Conservation (phyloP, 2,113 vertebrate genomes). For the Rhagologus leucostigma region DNA sequence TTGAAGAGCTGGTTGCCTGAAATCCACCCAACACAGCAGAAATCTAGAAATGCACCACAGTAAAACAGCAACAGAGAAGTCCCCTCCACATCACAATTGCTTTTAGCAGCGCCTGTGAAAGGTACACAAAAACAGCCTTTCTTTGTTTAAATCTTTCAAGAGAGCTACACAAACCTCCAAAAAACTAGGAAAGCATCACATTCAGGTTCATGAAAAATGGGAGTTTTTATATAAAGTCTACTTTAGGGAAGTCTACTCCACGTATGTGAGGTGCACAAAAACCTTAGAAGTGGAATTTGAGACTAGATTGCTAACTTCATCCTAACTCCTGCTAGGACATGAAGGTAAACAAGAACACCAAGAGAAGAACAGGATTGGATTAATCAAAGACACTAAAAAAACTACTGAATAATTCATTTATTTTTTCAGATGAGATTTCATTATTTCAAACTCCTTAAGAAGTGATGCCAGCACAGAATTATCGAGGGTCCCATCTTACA, state of each 20-base stretch:
- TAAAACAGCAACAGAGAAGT: not conserved
- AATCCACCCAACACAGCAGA: not conserved
- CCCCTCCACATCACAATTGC: not conserved
- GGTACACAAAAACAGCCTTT: not conserved
- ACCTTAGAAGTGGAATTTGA: not conserved
- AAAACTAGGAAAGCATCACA: not conserved
- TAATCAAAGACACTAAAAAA: not conserved
- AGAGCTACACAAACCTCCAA: not conserved
- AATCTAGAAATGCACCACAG: not conserved
- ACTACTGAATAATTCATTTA: accelerated
- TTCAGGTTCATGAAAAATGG: not conserved
- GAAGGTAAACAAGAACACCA: not conserved
- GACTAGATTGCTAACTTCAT: not conserved
- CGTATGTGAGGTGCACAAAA: not conserved
- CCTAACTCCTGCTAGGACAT: not conserved
- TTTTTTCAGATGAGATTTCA: not conserved
- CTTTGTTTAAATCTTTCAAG: not conserved
- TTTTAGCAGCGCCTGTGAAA: not conserved
- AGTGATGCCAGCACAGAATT: not conserved
- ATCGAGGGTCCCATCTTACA: not conserved
- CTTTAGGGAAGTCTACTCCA: not conserved
- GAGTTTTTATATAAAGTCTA: not conserved
- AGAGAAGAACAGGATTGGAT: not conserved
- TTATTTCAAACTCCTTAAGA: not conserved
- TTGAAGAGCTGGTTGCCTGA: not conserved